A percentile compares a stretch with the other conserved stretches of the same genome.
These are phyloP conservation scores for Cheirogaleus medius DNA, from an alignment of 2,113 vertebrate species.

Conservation along the genomic window DNA sequence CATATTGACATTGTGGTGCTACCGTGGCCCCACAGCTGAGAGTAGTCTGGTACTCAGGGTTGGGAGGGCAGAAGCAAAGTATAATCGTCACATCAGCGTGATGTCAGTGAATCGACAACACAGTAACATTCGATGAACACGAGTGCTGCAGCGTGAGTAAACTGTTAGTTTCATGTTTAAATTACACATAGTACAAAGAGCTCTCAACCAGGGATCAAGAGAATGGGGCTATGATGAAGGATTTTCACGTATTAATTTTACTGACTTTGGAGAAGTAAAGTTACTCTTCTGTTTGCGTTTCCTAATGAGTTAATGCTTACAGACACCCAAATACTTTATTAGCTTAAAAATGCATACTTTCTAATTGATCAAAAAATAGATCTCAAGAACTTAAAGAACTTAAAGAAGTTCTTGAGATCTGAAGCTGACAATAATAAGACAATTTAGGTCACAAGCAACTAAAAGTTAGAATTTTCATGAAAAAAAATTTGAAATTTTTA, in stretches of 20 bases:
- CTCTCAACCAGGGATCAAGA: too few species aligned
- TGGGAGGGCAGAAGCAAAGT: not conserved
- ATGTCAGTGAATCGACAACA: too few species aligned
- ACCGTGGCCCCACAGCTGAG: not conserved
- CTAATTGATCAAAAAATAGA: not conserved
- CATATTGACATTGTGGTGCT: fast-evolving
- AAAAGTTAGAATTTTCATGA: not conserved
- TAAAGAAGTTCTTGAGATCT: too few species aligned
- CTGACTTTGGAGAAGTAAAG: not conserved
- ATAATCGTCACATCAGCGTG: fast-evolving
- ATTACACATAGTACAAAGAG: not conserved
- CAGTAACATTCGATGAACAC: not conserved
- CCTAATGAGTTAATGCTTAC: not conserved
- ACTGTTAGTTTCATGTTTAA: not conserved
- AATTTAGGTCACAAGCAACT: not conserved
- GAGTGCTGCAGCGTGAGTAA: fast-evolving
- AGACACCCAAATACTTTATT: not conserved
- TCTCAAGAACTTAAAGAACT: not conserved
- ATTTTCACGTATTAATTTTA: not conserved
- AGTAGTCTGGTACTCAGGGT: not conserved
- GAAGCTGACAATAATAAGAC: too few species aligned
- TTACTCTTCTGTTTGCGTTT: not conserved
- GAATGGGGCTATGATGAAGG: not conserved
- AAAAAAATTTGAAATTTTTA: not conserved
- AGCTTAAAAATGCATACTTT: not conserved